phyloP scores from a whole-genome alignment of 2,888 invertebrate species.

The Germaria angustata region DNA sequence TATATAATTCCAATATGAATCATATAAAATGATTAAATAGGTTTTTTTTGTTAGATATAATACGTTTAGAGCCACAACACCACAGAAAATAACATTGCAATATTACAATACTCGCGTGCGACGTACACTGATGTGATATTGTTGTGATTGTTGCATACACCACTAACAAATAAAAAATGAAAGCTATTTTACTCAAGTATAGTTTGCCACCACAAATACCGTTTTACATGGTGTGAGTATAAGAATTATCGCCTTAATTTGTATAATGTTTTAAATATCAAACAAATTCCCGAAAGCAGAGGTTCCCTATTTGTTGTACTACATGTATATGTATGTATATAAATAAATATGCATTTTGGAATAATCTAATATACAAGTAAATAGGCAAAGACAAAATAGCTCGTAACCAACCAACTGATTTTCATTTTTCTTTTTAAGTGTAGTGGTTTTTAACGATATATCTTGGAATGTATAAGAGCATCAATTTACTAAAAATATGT shows the following conservation, averaged over 20 bases:
- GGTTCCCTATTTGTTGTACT: not conserved
- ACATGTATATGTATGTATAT: not conserved
- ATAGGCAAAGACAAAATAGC: no score
- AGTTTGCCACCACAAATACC: slow-evolving; percentile 1
- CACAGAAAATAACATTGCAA: slow-evolving; percentile 51
- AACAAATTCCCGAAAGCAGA: slow-evolving; percentile 11
- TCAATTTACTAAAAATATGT: no score
- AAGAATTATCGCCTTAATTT: slow-evolving; percentile 40
- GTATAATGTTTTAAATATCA: slow-evolving; percentile 14
- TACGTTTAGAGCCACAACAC: slow-evolving; percentile 42
- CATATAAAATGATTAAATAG: slow-evolving; percentile 34
- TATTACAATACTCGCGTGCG: slow-evolving; percentile 3
- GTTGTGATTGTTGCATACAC: slow-evolving; percentile 53
- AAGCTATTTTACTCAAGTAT: slow-evolving; percentile 6
- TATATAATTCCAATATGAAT: slow-evolving; percentile 39
- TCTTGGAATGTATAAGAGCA: no score
- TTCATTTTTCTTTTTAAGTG: no score
- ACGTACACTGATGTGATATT: slow-evolving; percentile 32
- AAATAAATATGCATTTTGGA: not conserved
- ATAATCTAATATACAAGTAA: no score
- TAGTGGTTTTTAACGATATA: no score
- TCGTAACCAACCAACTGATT: no score
- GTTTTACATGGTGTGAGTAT: slow-evolving; percentile 1
- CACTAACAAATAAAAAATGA: slow-evolving; percentile 50
- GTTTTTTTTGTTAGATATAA: slow-evolving; percentile 1